phyloP scores from a whole-genome alignment of 1,140 invertebrate species.

The Papilio machaon region DNA sequence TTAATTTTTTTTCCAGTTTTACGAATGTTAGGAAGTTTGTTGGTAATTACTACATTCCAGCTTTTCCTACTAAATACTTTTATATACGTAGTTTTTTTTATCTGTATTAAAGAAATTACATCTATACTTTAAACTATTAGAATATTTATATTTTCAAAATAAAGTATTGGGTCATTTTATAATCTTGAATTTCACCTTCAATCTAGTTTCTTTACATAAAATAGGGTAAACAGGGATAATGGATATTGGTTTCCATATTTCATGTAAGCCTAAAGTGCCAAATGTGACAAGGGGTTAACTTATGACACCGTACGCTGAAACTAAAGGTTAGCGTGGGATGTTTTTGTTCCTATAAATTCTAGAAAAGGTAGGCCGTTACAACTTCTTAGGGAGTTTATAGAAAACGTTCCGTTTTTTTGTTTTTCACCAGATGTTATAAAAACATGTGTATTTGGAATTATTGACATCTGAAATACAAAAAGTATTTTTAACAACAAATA shows the following conservation, averaged over 20 bases:
- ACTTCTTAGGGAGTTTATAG: not conserved
- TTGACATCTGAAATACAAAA: too few relatives aligned
- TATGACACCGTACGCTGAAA: slow-evolving; percentile 5
- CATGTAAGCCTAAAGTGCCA: slow-evolving; percentile 23
- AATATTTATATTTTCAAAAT: not conserved
- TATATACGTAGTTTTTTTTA: too few relatives aligned
- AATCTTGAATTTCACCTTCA: not conserved
- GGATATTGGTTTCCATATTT: slow-evolving; percentile 22
- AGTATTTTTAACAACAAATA: too few relatives aligned
- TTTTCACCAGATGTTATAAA: not conserved
- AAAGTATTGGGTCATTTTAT: not conserved
- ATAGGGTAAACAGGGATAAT: slow-evolving; percentile 8
- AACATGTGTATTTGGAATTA: too few relatives aligned
- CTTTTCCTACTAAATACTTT: not conserved
- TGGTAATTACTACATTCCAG: not conserved
- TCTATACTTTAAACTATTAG: too few relatives aligned
- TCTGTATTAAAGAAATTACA: too few relatives aligned
- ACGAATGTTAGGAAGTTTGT: not conserved
- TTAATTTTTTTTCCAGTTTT: slow-evolving; percentile 14
- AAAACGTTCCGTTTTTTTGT: not conserved
- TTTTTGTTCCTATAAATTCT: slow-evolving; percentile 28
- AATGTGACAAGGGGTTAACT: slow-evolving; percentile 19
- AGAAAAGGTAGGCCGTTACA: not conserved
- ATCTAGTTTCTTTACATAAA: slow-evolving; percentile 2
- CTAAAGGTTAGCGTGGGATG: not conserved